Evolutionary conservation across 1,140 invertebrate species (phyloP).

Genomic region (Nomia melanderi): DNA sequence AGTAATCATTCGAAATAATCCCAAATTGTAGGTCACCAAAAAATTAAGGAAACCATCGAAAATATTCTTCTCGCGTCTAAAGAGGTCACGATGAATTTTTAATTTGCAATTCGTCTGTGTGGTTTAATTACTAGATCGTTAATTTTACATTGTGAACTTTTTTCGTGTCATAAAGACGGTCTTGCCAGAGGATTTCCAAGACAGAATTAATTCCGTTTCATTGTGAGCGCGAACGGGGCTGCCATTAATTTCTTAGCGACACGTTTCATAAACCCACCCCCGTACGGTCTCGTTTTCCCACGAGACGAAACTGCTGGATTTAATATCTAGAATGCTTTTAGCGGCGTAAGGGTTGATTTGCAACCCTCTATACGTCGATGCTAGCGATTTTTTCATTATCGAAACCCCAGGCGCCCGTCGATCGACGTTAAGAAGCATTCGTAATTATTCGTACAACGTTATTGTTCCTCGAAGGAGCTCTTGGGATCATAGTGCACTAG

Average conservation of each 20-base stretch:
- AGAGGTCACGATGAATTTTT: no score
- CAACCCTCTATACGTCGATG: background rate
- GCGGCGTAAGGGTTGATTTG: slow-evolving; percentile 8
- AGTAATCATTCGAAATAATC: no score
- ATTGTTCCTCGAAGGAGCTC: background rate
- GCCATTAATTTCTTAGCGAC: background rate
- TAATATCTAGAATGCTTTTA: slow-evolving; percentile 15
- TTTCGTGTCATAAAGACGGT: background rate
- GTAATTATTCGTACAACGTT: slow-evolving; percentile 18
- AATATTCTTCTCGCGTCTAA: no score
- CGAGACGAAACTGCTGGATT: background rate
- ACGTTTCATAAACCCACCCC: background rate
- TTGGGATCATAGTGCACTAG: background rate
- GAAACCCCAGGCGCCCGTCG: background rate
- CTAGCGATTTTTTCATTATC: background rate
- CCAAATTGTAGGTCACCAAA: no score
- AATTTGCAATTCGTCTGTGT: background rate
- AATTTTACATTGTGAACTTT: background rate
- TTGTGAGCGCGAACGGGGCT: background rate
- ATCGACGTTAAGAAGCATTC: background rate
- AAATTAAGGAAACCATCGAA: no score
- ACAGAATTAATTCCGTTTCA: background rate
- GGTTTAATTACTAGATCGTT: background rate
- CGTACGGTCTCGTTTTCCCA: background rate
- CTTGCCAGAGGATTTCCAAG: background rate